Evolutionary conservation across 1,140 invertebrate genomes (phyloP), one percentile per base, ranked within the genome.

Genomic region (Drosophila nebulosa): DNA sequence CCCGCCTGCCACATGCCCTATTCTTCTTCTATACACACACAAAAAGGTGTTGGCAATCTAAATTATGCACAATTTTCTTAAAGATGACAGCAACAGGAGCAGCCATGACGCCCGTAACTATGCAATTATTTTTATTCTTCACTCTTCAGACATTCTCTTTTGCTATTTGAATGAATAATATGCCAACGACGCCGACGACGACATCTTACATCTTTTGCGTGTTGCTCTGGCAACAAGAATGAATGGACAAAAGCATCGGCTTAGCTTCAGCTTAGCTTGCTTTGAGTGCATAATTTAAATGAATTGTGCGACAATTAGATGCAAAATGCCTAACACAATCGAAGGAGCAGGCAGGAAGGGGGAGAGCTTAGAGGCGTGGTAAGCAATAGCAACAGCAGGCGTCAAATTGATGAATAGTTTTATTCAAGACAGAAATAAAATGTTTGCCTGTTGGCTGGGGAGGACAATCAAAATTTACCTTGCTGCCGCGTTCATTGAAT

Each of bases 401-500:
- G 10, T 30, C 27, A 30, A 30, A 30, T 30, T 6, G 7, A 10
- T 18, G 39, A 18, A 46, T 46, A 46, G 7, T 21, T 12, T 12
- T 46, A 46, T 46, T 46, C 16, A 46, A 53, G 46, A 55, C 16
- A 35, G n/a, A n/a, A n/a, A n/a, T n/a, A n/a, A 14, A 67, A 56
- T 46, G 60, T 14, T n/a, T 30, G n/a, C n/a, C n/a, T n/a, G n/a
- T 30, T 30, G 27, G 0, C 4, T 26, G 27, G 6, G 6, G 27
- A 2, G 7, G 0, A 9, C 10, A 30, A 24, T 9, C 39, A 26
- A 59, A 63, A 93, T 96, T 96, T 96, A 99, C 98, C 97, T 99
- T 99, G 80, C 98, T 99, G 92, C 98, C 98, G 81, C 98, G 94
- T 94, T 99, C 98, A 93, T 99, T 99, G 94, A 99, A 99, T 92